These are phyloP conservation scores for Bos indicus DNA, from an alignment of 2,113 vertebrate species.

Conservation along the genomic window DNA sequence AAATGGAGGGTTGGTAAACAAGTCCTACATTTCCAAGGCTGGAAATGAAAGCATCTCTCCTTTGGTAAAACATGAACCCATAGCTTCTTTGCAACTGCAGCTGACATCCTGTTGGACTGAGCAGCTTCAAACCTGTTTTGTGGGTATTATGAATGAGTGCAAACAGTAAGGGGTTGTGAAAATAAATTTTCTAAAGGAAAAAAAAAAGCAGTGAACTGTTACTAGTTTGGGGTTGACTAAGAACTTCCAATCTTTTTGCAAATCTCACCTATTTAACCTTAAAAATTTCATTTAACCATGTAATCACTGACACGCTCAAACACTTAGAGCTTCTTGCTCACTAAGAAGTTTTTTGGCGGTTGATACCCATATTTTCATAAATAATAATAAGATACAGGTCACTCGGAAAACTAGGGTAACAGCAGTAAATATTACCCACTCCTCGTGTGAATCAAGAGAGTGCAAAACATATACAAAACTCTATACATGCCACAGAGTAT, in stretches of 20 bases:
- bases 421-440: neutral
- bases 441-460: neutral
- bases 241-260: slow-evolving; percentile 42
- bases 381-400: neutral
- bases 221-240: slow-evolving; percentile 52
- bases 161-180: slow-evolving; percentile 71
- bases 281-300: slow-evolving; percentile 59
- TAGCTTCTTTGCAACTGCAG: slow-evolving; percentile 37
- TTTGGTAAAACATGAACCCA: neutral
- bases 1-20: neutral
- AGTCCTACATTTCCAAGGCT: neutral
- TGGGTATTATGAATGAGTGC: slow-evolving; percentile 65
- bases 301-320: slow-evolving; percentile 53
- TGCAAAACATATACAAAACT: neutral
- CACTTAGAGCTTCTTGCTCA: neutral
- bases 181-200: slow-evolving; percentile 15
- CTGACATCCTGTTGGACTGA: slow-evolving; percentile 72
- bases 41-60: neutral
- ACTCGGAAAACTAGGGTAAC: neutral
- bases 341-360: neutral
- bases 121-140: slow-evolving; percentile 76
- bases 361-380: neutral
- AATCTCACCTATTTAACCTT: slow-evolving; percentile 56
- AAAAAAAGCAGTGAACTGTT: slow-evolving; percentile 1
- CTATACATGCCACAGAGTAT: neutral